A percentile compares a stretch with the other conserved stretches of the same genome.
These are phyloP conservation scores for Helogale parvula DNA, from an alignment of 2,113 vertebrate genomes.

Conservation along the genomic window DNA sequence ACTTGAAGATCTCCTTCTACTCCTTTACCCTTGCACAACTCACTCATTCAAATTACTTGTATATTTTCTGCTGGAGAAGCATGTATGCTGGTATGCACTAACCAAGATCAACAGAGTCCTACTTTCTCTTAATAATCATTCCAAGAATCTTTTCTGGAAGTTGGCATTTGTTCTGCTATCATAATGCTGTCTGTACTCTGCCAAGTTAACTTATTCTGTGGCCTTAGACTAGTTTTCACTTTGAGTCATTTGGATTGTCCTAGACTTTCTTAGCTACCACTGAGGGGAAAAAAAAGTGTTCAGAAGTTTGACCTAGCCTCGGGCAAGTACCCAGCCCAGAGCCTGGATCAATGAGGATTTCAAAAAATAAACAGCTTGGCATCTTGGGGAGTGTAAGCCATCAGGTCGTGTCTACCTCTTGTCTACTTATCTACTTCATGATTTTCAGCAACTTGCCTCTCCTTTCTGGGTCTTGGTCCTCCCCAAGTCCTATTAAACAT, in stretches of 20 bases:
- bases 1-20: not conserved
- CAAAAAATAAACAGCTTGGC: not conserved
- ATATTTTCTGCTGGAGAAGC: not conserved
- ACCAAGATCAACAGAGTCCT: not conserved
- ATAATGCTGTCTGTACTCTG: not conserved
- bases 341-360: not conserved
- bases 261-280: constrained; percentile 16
- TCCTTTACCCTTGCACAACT: not conserved
- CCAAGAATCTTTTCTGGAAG: not conserved
- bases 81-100: not conserved
- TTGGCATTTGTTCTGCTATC: not conserved
- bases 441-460: not conserved
- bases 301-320: constrained; percentile 19
- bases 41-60: not conserved
- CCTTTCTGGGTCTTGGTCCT: not conserved
- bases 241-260: constrained; percentile 32
- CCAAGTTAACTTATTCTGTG: not conserved
- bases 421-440: not conserved
- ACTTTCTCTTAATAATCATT: not conserved
- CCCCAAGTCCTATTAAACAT: not conserved
- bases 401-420: not conserved
- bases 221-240: not conserved
- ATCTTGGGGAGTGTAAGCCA: not conserved
- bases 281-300: not conserved
- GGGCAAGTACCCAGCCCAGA: not conserved